These are phyloP conservation scores for Meloidogyne hapla DNA, from an alignment of 1,140 invertebrate species.

Conservation along the genomic window DNA sequence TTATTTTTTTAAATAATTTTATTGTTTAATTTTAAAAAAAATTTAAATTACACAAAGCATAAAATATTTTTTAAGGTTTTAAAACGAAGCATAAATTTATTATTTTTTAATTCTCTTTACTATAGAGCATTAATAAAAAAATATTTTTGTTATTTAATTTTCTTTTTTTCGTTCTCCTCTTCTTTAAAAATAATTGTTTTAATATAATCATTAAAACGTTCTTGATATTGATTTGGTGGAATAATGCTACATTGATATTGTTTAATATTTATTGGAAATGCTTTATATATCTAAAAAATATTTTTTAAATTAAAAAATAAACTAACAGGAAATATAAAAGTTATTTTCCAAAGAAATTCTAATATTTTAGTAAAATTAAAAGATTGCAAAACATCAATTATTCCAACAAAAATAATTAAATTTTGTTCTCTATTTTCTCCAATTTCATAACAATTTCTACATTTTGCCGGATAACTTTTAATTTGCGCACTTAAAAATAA, in stretches of 20 bases:
- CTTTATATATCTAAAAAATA: not conserved
- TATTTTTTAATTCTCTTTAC: too few species aligned
- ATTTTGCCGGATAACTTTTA: not conserved
- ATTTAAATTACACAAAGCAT: too few species aligned
- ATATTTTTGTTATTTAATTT: too few species aligned
- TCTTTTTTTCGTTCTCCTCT: not conserved
- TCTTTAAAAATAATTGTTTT: slow-evolving; percentile 4
- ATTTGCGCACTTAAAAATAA: not conserved
- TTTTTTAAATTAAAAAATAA: not conserved
- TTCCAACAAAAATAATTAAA: slow-evolving; percentile 1
- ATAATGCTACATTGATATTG: slow-evolving; percentile 3
- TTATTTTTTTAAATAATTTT: too few species aligned
- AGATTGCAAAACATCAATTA: not conserved
- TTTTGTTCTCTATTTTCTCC: not conserved
- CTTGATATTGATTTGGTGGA: not conserved
- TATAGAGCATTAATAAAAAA: too few species aligned
- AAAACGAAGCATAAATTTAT: too few species aligned
- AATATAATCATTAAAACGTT: not conserved
- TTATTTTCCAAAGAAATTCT: not conserved
- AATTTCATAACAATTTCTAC: not conserved
- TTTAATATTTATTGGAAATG: not conserved
- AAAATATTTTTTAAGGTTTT: too few species aligned
- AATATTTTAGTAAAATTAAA: not conserved
- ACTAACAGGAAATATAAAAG: not conserved
- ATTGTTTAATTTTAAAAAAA: too few species aligned